Conservation (phyloP, 1,140 invertebrate species). For the Hylaeus volcanicus region DNA sequence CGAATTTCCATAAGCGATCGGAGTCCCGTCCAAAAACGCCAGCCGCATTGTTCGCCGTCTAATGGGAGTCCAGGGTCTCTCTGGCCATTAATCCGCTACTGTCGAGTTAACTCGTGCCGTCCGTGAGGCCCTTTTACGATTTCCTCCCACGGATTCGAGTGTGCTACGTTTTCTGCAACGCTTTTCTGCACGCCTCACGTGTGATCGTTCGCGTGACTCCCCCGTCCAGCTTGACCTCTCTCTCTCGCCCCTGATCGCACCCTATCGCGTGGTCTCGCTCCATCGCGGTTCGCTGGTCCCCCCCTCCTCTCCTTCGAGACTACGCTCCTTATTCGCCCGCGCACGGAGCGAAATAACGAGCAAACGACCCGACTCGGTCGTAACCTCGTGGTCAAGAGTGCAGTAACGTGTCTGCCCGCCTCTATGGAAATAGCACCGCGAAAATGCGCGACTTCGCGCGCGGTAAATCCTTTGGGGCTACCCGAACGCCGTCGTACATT, state of each 20-base stretch:
- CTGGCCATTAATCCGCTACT: constrained; percentile 49
- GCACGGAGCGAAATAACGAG: constrained; percentile 62
- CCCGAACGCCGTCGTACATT: not conserved
- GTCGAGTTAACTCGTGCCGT: constrained; percentile 41
- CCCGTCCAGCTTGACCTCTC: not conserved
- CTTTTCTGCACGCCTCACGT: constrained; percentile 63
- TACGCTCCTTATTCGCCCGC: constrained; percentile 49
- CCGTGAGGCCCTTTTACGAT: constrained; percentile 62
- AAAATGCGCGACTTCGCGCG: constrained; percentile 48
- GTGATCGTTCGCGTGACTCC: constrained; percentile 59
- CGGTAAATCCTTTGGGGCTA: not conserved
- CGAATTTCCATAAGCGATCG: constrained; percentile 32
- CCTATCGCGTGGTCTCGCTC: not conserved
- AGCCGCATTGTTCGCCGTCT: constrained; percentile 35
- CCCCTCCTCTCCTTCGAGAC: not conserved
- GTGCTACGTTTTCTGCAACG: constrained; percentile 51
- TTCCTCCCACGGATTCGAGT: constrained; percentile 56
- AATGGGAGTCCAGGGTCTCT: constrained; percentile 39
- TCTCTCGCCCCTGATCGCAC: not conserved
- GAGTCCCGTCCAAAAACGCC: constrained; percentile 15
- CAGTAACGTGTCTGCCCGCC: constrained; percentile 55
- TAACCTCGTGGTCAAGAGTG: constrained; percentile 60
- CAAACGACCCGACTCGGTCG: constrained; percentile 52
- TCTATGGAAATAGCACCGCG: constrained; percentile 53
- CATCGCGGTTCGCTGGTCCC: constrained; percentile 7